These are phyloP conservation scores for Steatornis caripensis DNA, from an alignment of 2,113 vertebrate genomes.

Conservation along the genomic window DNA sequence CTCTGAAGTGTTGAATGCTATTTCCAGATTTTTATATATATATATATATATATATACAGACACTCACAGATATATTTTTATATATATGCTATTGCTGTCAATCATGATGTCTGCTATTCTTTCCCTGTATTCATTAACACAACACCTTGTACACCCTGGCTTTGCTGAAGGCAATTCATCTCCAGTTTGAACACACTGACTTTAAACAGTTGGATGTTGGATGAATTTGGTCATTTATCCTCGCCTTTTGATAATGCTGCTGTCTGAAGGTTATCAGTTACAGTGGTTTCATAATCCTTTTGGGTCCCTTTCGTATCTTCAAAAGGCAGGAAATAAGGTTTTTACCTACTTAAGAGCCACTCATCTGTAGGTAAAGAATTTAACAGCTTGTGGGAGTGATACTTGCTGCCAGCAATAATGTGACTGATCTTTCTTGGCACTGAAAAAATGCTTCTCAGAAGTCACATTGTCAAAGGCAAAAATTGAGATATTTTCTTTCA, in stretches of 20 bases:
- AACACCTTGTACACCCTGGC: background rate
- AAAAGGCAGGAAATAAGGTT: constrained; percentile 5
- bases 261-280: background rate
- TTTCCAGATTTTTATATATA: background rate
- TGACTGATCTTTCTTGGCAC: constrained; percentile 35
- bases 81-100: background rate
- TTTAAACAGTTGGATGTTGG: background rate
- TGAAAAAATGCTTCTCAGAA: constrained; percentile 14
- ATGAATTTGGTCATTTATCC: background rate
- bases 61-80: no score
- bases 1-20: background rate
- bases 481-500: background rate
- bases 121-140: background rate
- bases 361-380: constrained; percentile 48
- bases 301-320: background rate
- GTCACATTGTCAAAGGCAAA: background rate
- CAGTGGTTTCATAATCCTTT: background rate
- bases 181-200: background rate
- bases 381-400: constrained; percentile 27
- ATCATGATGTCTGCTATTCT: background rate
- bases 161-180: background rate
- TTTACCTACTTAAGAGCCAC: background rate
- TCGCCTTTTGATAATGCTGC: background rate
- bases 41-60: background rate
- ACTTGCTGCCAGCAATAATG: constrained; percentile 4